Percentiles rank a stretch among this genome's conserved stretches.
Evolutionary conservation across 35 echinoderm and acorn worm species (phyloP).

Genomic region (Stichopus chloronotus): DNA sequence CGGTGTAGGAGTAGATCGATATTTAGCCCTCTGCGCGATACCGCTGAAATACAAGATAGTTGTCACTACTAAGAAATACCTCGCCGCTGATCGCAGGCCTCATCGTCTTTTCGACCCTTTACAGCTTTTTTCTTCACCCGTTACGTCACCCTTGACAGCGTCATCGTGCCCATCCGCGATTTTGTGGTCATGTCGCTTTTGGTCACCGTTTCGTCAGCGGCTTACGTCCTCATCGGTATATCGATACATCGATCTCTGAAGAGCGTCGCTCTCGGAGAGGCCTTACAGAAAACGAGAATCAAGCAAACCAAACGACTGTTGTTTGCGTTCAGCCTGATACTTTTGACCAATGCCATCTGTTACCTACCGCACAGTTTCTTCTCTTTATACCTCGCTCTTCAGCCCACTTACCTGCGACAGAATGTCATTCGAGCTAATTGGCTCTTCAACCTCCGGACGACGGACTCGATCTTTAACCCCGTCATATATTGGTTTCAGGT

Average conservation of each 20-base stretch:
- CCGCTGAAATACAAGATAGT: conserved; percentile 13
- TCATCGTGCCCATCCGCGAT: background rate
- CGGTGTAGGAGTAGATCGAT: conserved; percentile 8
- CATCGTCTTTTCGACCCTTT: background rate
- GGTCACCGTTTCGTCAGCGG: background rate
- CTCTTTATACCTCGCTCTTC: background rate
- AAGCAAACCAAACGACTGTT: conserved; percentile 23
- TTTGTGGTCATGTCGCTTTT: background rate
- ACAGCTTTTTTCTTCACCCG: background rate
- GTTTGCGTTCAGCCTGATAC: conserved; percentile 24
- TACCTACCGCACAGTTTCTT: background rate
- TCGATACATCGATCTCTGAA: background rate
- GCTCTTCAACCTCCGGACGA: background rate
- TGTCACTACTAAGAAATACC: background rate
- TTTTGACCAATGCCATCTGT: conserved; percentile 11
- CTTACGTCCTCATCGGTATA: background rate
- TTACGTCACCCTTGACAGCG: background rate
- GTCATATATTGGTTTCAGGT: conserved; percentile 43
- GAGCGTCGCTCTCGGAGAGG: background rate
- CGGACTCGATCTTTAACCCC: background rate
- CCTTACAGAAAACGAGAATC: background rate
- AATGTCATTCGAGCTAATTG: conserved; percentile 8
- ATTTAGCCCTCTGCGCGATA: conserved; percentile 13
- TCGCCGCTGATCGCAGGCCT: background rate
- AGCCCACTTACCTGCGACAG: background rate